Evolutionary conservation across 2,113 vertebrate species (phyloP).

Genomic region (Xenopus borealis): DNA sequence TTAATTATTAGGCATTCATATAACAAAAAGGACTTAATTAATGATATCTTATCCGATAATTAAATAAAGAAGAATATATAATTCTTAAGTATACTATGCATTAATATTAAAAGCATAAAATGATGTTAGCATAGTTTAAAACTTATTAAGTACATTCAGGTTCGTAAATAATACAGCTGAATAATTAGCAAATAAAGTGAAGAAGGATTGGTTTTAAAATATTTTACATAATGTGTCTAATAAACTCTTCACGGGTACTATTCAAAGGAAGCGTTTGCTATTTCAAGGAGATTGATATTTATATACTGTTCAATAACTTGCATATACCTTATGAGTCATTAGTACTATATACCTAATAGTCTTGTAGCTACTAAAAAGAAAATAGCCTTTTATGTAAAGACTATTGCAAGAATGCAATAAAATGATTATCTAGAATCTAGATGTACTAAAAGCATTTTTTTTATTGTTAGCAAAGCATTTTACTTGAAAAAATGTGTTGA

Average conservation of each 20-base stretch:
- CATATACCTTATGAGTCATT: no score
- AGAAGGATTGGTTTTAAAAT: not conserved
- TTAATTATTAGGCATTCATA: not conserved
- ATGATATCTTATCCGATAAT: not conserved
- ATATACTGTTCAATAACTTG: no score
- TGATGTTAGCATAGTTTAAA: not conserved
- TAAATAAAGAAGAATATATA: not conserved
- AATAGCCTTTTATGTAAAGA: no score
- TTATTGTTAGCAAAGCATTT: no score
- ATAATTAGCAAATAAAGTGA: not conserved
- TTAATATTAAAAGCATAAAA: not conserved
- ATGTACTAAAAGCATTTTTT: no score
- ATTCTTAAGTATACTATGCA: not conserved
- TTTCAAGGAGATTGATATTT: not conserved
- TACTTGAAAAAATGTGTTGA: no score
- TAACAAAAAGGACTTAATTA: not conserved
- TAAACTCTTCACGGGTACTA: not conserved
- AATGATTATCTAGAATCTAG: no score
- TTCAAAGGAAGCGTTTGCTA: not conserved
- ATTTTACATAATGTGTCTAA: not conserved
- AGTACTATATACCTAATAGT: no score
- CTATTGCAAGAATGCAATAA: no score
- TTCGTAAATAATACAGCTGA: not conserved
- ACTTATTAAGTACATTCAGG: not conserved
- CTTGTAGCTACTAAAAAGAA: no score